Conservation (phyloP, 2,888 invertebrate species). For the Alloscopus bannaensis region DNA sequence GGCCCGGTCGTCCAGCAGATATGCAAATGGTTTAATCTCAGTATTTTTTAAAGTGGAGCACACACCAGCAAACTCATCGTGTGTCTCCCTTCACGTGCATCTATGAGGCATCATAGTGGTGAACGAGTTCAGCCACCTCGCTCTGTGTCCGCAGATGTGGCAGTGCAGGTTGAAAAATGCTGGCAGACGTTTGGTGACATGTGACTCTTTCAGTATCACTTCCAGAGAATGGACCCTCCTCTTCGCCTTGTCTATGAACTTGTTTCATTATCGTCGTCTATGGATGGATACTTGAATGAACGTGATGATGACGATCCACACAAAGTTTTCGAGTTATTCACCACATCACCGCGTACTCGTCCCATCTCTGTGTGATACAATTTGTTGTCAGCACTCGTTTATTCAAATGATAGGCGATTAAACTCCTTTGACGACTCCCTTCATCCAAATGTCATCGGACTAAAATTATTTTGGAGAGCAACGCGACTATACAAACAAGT, state of each 20-base stretch:
- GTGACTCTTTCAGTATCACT: background rate
- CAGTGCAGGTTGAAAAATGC: too few species aligned
- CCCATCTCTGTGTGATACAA: background rate
- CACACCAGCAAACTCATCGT: background rate
- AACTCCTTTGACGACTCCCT: background rate
- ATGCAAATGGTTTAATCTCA: slow-evolving; percentile 2
- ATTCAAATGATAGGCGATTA: background rate
- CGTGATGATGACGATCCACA: background rate
- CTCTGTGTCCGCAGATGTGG: too few species aligned
- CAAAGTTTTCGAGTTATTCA: background rate
- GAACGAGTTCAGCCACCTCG: slow-evolving; percentile 11
- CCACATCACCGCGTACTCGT: background rate
- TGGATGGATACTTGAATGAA: background rate
- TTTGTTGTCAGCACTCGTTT: slow-evolving; percentile 3
- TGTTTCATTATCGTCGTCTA: background rate
- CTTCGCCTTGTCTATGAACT: too few species aligned
- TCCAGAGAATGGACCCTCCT: background rate
- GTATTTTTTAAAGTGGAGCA: background rate
- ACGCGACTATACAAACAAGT: background rate
- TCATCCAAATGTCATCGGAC: background rate
- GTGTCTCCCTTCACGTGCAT: background rate
- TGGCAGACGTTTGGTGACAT: background rate
- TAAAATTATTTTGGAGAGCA: background rate
- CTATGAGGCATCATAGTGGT: too few species aligned
- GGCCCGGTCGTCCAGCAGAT: too few species aligned